These are phyloP conservation scores for Silurus glanis DNA, from an alignment of 2,113 vertebrate species.

Conservation along the genomic window DNA sequence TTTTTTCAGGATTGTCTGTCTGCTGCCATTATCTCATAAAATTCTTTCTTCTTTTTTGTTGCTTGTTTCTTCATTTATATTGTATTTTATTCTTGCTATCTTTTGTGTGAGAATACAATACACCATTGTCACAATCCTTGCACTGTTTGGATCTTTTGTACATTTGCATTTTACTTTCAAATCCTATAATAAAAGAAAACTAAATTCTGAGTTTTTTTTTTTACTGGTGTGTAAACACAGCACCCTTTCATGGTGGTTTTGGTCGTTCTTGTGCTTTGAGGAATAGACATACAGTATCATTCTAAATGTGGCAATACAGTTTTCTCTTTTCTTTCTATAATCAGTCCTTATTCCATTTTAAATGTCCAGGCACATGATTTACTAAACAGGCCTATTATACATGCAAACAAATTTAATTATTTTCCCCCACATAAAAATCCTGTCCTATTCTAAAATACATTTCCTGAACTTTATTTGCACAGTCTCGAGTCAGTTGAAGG, in stretches of 20 bases:
- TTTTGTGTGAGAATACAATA: background rate
- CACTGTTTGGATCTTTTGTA: background rate
- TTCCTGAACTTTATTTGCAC: too few relatives aligned
- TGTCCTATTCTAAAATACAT: too few relatives aligned
- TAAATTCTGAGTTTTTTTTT: background rate
- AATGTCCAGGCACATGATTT: background rate
- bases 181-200: background rate
- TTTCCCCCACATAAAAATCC: background rate
- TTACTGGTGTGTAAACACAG: background rate
- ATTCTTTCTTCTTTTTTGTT: background rate
- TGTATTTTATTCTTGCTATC: background rate
- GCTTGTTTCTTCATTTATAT: background rate
- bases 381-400: background rate
- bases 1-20: background rate
- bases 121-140: background rate
- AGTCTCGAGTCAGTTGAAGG: too few relatives aligned
- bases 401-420: background rate
- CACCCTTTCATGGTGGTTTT: background rate
- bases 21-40: background rate
- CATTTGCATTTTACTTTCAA: constrained; percentile 7
- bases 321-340: background rate
- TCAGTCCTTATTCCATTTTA: background rate
- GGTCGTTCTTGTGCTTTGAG: background rate
- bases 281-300: background rate
- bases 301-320: background rate